phyloP scores from a whole-genome alignment of 2,797 vertebrate species.

The Threskiornis aethiopicus region DNA sequence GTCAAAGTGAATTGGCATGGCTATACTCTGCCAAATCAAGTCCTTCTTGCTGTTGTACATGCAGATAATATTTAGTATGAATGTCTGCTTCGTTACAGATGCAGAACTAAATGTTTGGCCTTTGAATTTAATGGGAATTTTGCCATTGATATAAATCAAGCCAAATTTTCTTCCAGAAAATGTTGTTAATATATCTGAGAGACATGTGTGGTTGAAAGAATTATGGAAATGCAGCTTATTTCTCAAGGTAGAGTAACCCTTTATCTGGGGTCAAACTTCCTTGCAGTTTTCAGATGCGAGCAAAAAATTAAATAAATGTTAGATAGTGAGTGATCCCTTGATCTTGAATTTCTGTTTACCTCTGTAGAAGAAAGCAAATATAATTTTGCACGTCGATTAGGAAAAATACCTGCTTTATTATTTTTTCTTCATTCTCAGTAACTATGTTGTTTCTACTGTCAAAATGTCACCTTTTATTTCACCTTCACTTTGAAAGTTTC shows the following conservation, averaged over 20 bases:
- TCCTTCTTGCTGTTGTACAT: neutral
- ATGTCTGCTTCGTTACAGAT: neutral
- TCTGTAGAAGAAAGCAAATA: neutral
- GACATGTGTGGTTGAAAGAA: neutral
- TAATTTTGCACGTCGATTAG: neutral
- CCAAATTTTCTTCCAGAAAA: neutral
- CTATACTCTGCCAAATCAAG: neutral
- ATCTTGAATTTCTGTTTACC: neutral
- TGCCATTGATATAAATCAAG: neutral
- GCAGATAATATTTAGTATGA: neutral
- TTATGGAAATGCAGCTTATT: neutral
- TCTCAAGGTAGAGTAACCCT: neutral
- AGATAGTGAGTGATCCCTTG: neutral
- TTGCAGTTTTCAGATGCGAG: neutral
- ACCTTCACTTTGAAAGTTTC: neutral
- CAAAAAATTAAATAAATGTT: neutral
- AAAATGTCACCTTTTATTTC: neutral
- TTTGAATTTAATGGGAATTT: neutral
- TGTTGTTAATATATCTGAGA: neutral
- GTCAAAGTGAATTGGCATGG: neutral
- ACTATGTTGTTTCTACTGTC: neutral
- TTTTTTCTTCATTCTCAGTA: neutral
- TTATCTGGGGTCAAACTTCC: neutral
- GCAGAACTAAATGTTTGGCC: neutral
- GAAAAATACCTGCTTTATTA: neutral